Conservation (phyloP, 2,113 vertebrate genomes). For the Tetrax tetrax region DNA sequence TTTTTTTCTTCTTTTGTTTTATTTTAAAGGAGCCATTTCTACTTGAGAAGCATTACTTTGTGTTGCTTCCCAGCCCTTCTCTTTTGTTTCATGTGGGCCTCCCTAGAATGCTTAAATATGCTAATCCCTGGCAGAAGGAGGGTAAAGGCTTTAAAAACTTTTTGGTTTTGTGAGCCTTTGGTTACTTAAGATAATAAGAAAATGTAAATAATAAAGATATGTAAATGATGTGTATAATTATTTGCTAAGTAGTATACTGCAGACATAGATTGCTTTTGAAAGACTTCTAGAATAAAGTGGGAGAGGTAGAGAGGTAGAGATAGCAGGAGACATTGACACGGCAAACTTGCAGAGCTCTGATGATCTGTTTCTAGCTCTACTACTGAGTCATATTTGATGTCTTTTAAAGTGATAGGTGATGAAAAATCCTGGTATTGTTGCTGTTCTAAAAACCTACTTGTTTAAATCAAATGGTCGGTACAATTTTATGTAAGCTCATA, state of each 20-base stretch:
- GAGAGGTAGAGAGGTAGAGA: not conserved
- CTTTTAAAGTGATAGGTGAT: not conserved
- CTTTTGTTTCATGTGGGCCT: conserved; percentile 44
- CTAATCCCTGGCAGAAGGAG: conserved; percentile 47
- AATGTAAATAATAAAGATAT: conserved; percentile 27
- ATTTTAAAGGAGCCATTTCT: conserved; percentile 18
- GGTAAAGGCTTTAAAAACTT: conserved; percentile 20
- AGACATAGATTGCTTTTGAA: not conserved
- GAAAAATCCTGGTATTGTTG: not conserved
- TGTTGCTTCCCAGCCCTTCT: conserved; percentile 19
- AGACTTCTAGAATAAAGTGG: not conserved
- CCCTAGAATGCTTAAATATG: conserved; percentile 50
- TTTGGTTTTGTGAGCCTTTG: not conserved
- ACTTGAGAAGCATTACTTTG: conserved; percentile 30
- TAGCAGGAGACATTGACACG: not conserved
- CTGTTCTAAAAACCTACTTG: not conserved
- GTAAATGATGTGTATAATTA: not conserved
- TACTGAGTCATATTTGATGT: not conserved
- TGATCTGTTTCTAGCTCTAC: not conserved
- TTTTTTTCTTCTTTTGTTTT: not conserved
- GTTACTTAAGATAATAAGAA: conserved; percentile 31
- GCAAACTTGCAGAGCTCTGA: not conserved
- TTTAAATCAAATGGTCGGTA: not conserved
- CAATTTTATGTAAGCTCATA: not conserved
- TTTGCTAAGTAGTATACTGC: not conserved